Percentiles rank a stretch among this genome's conserved stretches.
Conservation (phyloP, 1,140 invertebrate species). For the Latrodectus geometricus region DNA sequence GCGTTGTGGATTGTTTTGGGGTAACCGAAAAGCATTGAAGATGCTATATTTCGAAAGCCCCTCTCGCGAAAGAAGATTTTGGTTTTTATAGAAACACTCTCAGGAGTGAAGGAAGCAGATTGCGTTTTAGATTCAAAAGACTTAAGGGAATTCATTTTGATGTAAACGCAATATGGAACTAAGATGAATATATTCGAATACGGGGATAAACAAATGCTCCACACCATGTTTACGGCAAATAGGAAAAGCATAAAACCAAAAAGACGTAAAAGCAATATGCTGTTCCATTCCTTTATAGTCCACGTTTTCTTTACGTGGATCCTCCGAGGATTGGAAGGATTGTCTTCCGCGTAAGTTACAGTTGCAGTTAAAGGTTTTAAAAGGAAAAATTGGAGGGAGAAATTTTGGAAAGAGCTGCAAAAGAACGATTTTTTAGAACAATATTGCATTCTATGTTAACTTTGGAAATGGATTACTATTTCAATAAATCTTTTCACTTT, state of each 20-base stretch:
- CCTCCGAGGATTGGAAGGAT: not conserved
- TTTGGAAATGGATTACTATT: not conserved
- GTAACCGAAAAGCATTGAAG: not conserved
- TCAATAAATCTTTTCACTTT: not conserved
- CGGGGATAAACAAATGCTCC: slow-evolving; percentile 43
- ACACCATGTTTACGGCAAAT: not conserved
- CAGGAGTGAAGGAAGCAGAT: slow-evolving; percentile 24
- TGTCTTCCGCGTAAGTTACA: not conserved
- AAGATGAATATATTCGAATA: slow-evolving; percentile 52
- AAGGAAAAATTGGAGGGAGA: not conserved
- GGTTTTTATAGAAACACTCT: not conserved
- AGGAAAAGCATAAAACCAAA: not conserved
- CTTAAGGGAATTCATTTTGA: slow-evolving; percentile 39
- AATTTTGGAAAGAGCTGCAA: not conserved
- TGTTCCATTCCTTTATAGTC: not conserved
- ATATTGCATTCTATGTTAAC: not conserved
- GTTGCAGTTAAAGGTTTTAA: too few relatives aligned
- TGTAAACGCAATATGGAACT: slow-evolving; percentile 52
- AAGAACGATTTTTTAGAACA: not conserved
- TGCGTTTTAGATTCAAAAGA: slow-evolving; percentile 48
- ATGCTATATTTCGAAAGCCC: slow-evolving; percentile 32
- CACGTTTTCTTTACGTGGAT: not conserved
- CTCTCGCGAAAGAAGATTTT: not conserved
- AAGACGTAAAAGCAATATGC: not conserved
- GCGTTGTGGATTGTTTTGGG: too few relatives aligned